Evolutionary conservation across 2,113 vertebrate genomes (phyloP), one percentile per base, ranked within the genome.

Genomic region (Trichomycterus rosablanca): DNA sequence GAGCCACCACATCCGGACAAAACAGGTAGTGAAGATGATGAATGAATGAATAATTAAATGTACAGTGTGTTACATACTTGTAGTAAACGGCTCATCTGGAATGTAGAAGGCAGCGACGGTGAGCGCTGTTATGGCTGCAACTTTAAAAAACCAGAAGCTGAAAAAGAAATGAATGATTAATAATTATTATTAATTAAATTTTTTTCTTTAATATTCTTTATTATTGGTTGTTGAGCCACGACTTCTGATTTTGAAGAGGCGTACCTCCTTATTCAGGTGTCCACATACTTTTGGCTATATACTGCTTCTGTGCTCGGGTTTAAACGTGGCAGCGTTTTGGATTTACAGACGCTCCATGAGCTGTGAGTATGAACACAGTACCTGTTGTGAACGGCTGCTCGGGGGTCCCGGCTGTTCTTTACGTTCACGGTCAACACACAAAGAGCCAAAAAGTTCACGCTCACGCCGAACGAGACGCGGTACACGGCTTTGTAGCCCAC

Each of bases 71-170:
- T 22, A 73, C 79, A 80, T 92, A 96, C 94, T 83, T 84, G 76
- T 85, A 56, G 89, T 93, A 67, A 98, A 97, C 73, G 78, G 75
- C 37, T 85, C 85, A 43, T 93, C 91, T 1, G 95, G 95, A 70
- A 98, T 95, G 68, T 93, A 94, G 83, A 98, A 98, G 23, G 93
- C 91, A 73, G 91, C 93, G 26, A 87, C 87, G 81, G 89, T 93
- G 70, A 96, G 69, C n/a, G 82, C 89, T 71, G 93, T 76, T 51
- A 98, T 82, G 42, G 81, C 86, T 73, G 83, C 87, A 63, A 95
- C 79, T 84, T 98, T 98, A 77, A 93, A 93, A 83, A 95, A 93
- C 96, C 96, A 98, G 80, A 92, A 97, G 76, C 96, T 98, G 71
- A 12, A 39, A 61, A 5, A 59, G 30, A 34, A 16, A 2, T 20